These are phyloP conservation scores for Heliopora coerulea DNA, from an alignment of 92 coral and sea anemone genomes.

Conservation along the genomic window DNA sequence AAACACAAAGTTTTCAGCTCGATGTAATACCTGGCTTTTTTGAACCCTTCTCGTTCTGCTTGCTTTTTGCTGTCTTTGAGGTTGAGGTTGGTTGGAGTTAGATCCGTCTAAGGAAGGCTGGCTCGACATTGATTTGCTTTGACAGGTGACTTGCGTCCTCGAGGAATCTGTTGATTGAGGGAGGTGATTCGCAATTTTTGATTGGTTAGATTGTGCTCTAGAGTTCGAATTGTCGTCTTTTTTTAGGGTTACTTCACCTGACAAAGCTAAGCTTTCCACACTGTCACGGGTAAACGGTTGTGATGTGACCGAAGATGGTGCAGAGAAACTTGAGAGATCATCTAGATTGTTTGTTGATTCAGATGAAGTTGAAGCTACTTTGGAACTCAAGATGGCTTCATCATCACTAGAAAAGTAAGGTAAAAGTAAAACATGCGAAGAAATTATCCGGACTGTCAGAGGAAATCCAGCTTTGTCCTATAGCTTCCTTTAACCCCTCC, in stretches of 20 bases:
- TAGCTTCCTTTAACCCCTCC: too few relatives aligned
- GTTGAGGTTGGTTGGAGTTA: slow-evolving; percentile 7
- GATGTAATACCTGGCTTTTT: slow-evolving; percentile 40
- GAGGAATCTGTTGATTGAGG: slow-evolving; percentile 1
- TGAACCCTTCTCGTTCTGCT: slow-evolving; percentile 22
- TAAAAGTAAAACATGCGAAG: too few relatives aligned
- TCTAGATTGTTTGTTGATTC: background rate
- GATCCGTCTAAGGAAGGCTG: background rate
- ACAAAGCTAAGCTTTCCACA: background rate
- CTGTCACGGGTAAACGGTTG: background rate
- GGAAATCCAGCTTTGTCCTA: too few relatives aligned
- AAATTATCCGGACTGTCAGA: too few relatives aligned
- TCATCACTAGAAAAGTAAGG: slow-evolving; percentile 28
- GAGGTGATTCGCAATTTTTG: background rate
- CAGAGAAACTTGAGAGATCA: slow-evolving; percentile 5
- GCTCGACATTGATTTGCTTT: background rate
- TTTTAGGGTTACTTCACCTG: background rate
- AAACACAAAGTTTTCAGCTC: too few relatives aligned
- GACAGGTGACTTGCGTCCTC: background rate
- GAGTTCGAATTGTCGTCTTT: background rate
- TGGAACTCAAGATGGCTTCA: slow-evolving; percentile 36
- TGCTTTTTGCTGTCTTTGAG: slow-evolving; percentile 38
- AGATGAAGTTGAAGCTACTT: slow-evolving; percentile 16
- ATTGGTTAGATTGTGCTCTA: background rate
- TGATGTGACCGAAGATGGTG: slow-evolving; percentile 6